A percentile compares a stretch with the other conserved stretches of the same genome.
These are phyloP conservation scores for Brachyopa scutellaris DNA, from an alignment of 2,888 invertebrate genomes.

Conservation along the genomic window DNA sequence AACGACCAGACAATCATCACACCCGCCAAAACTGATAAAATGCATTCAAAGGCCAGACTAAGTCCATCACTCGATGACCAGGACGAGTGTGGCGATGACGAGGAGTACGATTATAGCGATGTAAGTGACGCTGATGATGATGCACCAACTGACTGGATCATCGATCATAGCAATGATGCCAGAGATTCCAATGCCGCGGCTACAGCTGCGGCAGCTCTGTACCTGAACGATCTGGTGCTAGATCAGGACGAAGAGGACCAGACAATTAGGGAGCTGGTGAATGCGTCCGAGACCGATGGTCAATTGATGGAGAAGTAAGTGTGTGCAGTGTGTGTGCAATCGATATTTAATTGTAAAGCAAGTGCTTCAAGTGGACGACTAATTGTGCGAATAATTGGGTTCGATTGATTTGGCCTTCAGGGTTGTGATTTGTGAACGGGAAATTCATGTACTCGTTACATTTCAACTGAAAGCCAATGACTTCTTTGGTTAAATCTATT, in stretches of 20 bases:
- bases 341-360: constrained; percentile 3
- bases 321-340: neutral
- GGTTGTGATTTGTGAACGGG: neutral
- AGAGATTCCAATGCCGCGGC: constrained; percentile 29
- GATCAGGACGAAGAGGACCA: constrained; percentile 77
- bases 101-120: constrained; percentile 38
- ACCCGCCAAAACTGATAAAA: constrained; percentile 21
- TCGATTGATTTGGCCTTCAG: constrained; percentile 27
- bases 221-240: constrained; percentile 76
- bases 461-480: too few species aligned
- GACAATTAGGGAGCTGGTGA: constrained; percentile 77
- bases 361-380: neutral
- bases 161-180: constrained; percentile 50
- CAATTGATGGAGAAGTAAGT: constrained; percentile 76
- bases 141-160: constrained; percentile 48
- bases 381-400: constrained; percentile 25
- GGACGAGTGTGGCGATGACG: constrained; percentile 27
- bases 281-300: constrained; percentile 74
- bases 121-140: constrained; percentile 55
- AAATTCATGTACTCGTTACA: too few species aligned
- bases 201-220: constrained; percentile 50
- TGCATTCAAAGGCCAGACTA: constrained; percentile 34
- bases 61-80: constrained; percentile 7
- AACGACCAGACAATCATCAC: constrained; percentile 57
- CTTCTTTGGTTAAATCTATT: too few species aligned